Conservation (phyloP, 2,797 vertebrate genomes). For the Chiroxiphia lanceolata region DNA sequence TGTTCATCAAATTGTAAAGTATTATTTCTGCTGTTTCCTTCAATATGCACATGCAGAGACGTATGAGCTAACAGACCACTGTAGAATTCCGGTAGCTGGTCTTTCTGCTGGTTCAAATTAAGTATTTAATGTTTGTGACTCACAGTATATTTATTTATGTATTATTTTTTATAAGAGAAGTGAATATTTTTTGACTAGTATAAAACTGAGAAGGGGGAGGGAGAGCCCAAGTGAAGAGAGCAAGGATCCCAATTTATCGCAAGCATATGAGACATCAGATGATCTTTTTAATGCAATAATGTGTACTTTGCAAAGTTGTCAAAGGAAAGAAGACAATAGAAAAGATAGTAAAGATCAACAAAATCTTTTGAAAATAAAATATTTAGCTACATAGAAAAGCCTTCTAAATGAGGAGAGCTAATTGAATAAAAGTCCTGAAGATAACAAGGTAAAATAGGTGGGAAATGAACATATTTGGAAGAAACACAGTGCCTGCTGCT, state of each 20-base stretch:
- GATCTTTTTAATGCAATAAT: background rate
- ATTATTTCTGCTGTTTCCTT: slow-evolving; percentile 63
- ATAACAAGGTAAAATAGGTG: background rate
- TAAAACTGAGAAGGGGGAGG: background rate
- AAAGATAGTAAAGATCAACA: background rate
- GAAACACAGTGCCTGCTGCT: background rate
- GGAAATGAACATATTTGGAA: background rate
- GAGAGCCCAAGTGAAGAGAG: background rate
- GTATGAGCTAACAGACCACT: slow-evolving; percentile 35
- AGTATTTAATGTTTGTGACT: slow-evolving; percentile 52
- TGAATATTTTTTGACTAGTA: slow-evolving; percentile 30
- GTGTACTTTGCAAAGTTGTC: background rate
- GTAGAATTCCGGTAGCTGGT: slow-evolving; percentile 37
- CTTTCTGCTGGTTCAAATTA: slow-evolving; percentile 48
- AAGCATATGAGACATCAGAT: background rate
- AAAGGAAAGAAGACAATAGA: background rate
- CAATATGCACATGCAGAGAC: slow-evolving; percentile 20
- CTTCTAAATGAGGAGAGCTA: background rate
- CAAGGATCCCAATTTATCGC: background rate
- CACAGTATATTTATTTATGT: slow-evolving; percentile 25
- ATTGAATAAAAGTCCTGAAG: background rate
- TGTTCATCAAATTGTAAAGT: slow-evolving; percentile 70
- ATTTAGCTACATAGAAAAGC: background rate
- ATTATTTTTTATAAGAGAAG: slow-evolving; percentile 39
- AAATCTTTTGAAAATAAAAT: background rate